phyloP scores from a whole-genome alignment of 2,888 invertebrate genomes.

The Stenurella melanura region DNA sequence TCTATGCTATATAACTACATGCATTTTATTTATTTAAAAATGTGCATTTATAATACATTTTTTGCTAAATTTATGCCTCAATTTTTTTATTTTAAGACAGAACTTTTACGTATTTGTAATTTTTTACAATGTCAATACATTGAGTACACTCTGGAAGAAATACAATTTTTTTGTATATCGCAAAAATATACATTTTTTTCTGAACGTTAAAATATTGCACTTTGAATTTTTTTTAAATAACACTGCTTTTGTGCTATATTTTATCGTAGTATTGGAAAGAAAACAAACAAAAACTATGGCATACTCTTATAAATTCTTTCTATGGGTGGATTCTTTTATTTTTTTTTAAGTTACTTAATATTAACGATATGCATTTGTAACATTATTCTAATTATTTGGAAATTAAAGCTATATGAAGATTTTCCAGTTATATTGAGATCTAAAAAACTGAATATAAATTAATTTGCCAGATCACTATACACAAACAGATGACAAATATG shows the following conservation, averaged over 20 bases:
- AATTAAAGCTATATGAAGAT: slow-evolving; percentile 67
- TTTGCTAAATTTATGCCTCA: slow-evolving; percentile 66
- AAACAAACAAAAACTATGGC: slow-evolving; percentile 60
- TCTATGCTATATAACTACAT: slow-evolving; percentile 69
- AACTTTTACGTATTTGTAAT: slow-evolving; percentile 69
- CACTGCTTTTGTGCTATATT: slow-evolving; percentile 62
- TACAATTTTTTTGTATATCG: slow-evolving; percentile 66
- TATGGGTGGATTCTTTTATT: slow-evolving; percentile 67
- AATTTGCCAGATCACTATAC: slow-evolving; percentile 7
- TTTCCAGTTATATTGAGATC: slow-evolving; percentile 57
- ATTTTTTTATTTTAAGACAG: slow-evolving; percentile 60
- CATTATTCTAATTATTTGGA: slow-evolving; percentile 66
- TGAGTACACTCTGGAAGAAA: slow-evolving; percentile 70
- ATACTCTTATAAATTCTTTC: slow-evolving; percentile 58
- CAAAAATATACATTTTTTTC: slow-evolving; percentile 67
- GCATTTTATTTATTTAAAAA: slow-evolving; percentile 71
- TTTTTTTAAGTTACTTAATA: slow-evolving; percentile 66
- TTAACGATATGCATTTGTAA: slow-evolving; percentile 71
- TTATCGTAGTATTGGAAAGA: slow-evolving; percentile 54
- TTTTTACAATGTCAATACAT: slow-evolving; percentile 71
- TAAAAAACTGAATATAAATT: slow-evolving; percentile 50
- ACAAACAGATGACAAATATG: neutral
- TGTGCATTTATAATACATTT: slow-evolving; percentile 70
- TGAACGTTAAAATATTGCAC: slow-evolving; percentile 70
- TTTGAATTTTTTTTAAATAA: slow-evolving; percentile 54